Evolutionary conservation across 2,113 vertebrate genomes (phyloP).

Genomic region (Tiliqua scincoides): DNA sequence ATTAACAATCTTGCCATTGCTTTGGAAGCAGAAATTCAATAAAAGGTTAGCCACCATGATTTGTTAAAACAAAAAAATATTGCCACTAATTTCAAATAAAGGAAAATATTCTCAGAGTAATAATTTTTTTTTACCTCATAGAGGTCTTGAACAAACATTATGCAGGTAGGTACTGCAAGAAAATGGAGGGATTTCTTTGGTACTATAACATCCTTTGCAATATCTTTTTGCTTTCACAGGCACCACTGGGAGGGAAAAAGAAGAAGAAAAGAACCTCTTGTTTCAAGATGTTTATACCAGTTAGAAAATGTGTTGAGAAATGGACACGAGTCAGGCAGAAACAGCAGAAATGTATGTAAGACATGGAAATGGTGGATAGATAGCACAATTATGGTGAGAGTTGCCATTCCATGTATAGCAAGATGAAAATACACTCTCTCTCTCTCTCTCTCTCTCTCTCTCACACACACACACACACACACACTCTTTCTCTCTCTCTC

Average conservation of each 20-base stretch:
- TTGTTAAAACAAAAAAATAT: conserved; percentile 58
- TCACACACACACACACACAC: too few species aligned
- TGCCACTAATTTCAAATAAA: conserved; percentile 56
- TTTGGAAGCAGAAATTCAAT: conserved; percentile 30
- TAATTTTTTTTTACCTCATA: conserved; percentile 50
- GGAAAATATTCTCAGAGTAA: conserved; percentile 56
- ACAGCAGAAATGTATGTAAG: neutral
- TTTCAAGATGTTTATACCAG: conserved; percentile 36
- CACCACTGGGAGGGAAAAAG: conserved; percentile 51
- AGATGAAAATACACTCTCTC: neutral
- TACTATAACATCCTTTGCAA: conserved; percentile 66
- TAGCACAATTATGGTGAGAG: conserved; percentile 28
- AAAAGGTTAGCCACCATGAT: conserved; percentile 50
- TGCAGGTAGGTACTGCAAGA: conserved; percentile 55
- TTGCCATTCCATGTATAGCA: conserved; percentile 45
- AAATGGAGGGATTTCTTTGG: conserved; percentile 61
- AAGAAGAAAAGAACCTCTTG: conserved; percentile 50
- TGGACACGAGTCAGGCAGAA: conserved; percentile 32
- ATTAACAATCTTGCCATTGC: conserved; percentile 37
- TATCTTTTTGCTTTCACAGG: conserved; percentile 63
- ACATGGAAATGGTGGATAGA: neutral
- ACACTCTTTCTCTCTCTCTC: neutral
- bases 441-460: too few species aligned
- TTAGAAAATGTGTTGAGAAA: conserved; percentile 50
- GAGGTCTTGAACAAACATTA: conserved; percentile 61